Base-by-base conservation (phyloP, 2,888 invertebrate genomes). In the Drosophila helvetica region DNA sequence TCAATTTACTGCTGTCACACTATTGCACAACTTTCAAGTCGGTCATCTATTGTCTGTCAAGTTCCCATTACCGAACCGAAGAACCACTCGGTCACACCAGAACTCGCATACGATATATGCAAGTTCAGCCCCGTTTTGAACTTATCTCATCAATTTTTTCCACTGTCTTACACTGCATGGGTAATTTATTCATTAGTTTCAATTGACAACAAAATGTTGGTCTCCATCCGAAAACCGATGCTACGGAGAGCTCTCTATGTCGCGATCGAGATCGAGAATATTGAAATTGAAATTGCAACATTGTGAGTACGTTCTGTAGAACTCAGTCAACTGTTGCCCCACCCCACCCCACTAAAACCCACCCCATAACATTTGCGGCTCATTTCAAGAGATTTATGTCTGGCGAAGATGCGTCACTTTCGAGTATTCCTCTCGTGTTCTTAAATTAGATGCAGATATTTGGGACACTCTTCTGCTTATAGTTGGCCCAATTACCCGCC, bases 111-210 rank as follows among this genome's bases (percentile, higher is more conserved):
- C 46, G 18, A 15, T 25, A 43, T 52, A 5, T 22, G 22, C 5
- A 97, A 0, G 95, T 96, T 91, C 96, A 96, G 43, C 90, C 95
- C 96, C 66, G 75, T 68, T 78, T 69, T 84, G 77, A 80, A 86
- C 88, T 86, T 73, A 74, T 75, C 59, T 72, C 78, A 78, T 81
- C 70, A 82, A 75, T 73, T 83, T 73, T 83, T 50, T 47, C 38
- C 38, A 62, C 52, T 55, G 69, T 61, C 48, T 51, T 60, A 47
- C 64, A 50, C 25, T 60, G 62, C 38, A 55, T 71, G 56, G 63
- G 74, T 78, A 80, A 85, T 85, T 86, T 85, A 78, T 86, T 83
- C 75, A 83, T 82, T 80, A 74, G 60, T 57, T 74, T 78, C 78
- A 89, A 88, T 89, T 88, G 72, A 75, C 73, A 53, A 45, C 64